phyloP scores from a whole-genome alignment of 2,888 invertebrate genomes.

The Troides aeacus region DNA sequence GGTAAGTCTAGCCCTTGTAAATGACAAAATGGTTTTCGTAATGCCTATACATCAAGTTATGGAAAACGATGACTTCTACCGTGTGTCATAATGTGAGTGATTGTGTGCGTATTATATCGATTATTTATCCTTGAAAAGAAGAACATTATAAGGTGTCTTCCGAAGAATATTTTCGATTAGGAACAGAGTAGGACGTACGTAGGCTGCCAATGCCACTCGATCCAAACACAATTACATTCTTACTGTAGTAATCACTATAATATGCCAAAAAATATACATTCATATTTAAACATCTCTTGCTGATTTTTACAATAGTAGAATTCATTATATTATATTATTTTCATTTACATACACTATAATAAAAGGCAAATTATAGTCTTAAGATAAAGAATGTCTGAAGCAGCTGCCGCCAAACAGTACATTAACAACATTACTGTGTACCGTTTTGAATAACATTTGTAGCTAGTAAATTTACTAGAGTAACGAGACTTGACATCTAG shows the following conservation, averaged over 20 bases:
- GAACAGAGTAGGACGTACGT: conserved; percentile 19
- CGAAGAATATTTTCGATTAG: neutral
- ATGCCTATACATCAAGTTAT: neutral
- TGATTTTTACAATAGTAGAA: neutral
- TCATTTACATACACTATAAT: too few relatives aligned
- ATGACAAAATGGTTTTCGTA: neutral
- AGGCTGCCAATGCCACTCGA: conserved; percentile 15
- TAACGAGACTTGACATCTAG: too few relatives aligned
- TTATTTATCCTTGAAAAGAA: neutral
- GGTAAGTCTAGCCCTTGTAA: neutral
- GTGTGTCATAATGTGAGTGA: neutral
- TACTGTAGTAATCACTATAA: conserved; percentile 5
- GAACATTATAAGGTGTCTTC: conserved; percentile 1
- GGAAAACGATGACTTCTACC: neutral
- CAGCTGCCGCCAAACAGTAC: too few relatives aligned
- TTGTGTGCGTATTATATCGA: neutral
- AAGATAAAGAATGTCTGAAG: too few relatives aligned
- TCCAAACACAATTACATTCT: neutral
- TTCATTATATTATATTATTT: too few relatives aligned
- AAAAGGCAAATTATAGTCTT: too few relatives aligned
- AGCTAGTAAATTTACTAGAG: too few relatives aligned
- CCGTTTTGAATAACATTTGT: too few relatives aligned
- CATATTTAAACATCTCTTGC: neutral
- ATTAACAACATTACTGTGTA: too few relatives aligned
- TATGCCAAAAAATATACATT: neutral